Conservation (phyloP, 2,888 invertebrate genomes). For the Agriotes lineatus region DNA sequence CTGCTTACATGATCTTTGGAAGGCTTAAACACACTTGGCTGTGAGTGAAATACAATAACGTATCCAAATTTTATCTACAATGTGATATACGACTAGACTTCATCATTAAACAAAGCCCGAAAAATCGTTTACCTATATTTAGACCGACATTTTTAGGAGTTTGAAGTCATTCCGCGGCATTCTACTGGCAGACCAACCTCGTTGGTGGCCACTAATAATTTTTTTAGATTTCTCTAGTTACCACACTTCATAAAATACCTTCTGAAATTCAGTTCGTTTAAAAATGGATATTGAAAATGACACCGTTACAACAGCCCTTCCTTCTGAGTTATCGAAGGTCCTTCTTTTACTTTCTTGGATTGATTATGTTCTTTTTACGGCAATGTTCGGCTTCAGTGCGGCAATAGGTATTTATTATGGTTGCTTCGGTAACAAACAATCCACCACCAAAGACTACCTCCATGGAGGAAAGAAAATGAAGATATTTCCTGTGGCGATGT, state of each 20-base stretch:
- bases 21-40: background rate
- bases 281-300: background rate
- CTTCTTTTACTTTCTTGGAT: conserved; percentile 52
- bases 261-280: too few relatives aligned
- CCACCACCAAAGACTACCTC: conserved; percentile 74
- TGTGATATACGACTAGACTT: background rate
- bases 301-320: background rate
- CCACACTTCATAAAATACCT: too few relatives aligned
- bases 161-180: background rate
- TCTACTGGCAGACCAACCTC: background rate
- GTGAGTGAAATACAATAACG: background rate
- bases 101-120: background rate
- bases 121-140: background rate
- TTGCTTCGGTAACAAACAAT: too few relatives aligned
- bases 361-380: conserved; percentile 67
- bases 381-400: conserved; percentile 66
- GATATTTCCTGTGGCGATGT: conserved; percentile 76
- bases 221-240: background rate
- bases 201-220: background rate
- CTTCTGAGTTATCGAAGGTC: background rate
- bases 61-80: too few relatives aligned
- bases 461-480: conserved; percentile 77
- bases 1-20: too few relatives aligned
- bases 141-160: background rate
- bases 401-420: conserved; percentile 69